Evolutionary conservation across 2,113 vertebrate genomes (phyloP).

Genomic region (Tychaedon coryphoeus): DNA sequence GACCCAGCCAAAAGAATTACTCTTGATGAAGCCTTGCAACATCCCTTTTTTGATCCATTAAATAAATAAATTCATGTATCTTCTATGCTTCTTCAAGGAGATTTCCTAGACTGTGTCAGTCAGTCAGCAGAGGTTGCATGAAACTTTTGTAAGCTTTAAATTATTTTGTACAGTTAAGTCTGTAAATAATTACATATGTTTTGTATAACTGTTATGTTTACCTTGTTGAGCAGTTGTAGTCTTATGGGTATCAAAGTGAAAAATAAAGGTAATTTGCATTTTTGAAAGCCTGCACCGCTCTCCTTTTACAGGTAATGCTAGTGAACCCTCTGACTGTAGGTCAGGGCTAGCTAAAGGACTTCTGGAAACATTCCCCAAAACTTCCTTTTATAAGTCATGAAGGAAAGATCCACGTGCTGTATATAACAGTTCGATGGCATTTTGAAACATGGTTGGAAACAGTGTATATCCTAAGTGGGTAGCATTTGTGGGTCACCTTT

Average conservation of each 20-base stretch:
- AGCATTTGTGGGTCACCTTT: neutral
- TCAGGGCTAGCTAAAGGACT: neutral
- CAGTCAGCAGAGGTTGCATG: constrained; percentile 80
- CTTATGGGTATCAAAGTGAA: constrained; percentile 61
- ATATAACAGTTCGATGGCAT: neutral
- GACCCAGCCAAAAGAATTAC: constrained; percentile 89
- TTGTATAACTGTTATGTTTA: constrained; percentile 72
- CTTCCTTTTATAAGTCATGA: neutral
- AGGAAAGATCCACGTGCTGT: neutral
- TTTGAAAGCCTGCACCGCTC: constrained; percentile 35
- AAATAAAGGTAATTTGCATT: constrained; percentile 72
- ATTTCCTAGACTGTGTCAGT: constrained; percentile 91
- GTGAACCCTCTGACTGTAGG: too few species aligned
- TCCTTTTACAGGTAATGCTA: neutral
- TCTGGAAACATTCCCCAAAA: neutral
- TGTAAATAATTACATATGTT: constrained; percentile 76
- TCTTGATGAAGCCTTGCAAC: constrained; percentile 87
- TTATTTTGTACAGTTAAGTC: constrained; percentile 80
- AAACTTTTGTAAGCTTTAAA: constrained; percentile 80
- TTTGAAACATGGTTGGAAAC: neutral
- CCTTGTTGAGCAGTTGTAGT: constrained; percentile 70
- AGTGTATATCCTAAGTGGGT: neutral
- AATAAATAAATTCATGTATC: constrained; percentile 68
- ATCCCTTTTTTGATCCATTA: constrained; percentile 86
- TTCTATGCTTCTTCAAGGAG: constrained; percentile 80